Conservation (phyloP, 2,888 invertebrate genomes). For the Megamerina dolium region DNA sequence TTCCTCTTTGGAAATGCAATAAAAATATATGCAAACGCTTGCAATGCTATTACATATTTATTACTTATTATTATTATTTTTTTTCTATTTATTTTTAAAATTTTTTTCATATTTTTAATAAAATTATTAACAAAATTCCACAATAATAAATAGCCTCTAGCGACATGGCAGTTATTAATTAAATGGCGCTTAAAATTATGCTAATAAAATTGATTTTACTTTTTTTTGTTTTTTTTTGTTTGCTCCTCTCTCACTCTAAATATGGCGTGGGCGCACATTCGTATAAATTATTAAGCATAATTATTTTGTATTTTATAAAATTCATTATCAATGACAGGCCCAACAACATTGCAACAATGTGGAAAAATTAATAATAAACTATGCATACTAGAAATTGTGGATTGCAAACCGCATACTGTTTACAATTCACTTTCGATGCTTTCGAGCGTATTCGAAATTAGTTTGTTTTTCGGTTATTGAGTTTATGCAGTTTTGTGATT, state of each 20-base stretch:
- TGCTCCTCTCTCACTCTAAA: too few species aligned
- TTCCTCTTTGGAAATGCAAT: constrained; percentile 5
- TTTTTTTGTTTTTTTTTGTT: too few species aligned
- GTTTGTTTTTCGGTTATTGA: too few species aligned
- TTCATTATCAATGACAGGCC: constrained; percentile 14
- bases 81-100: neutral
- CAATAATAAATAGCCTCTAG: neutral
- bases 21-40: constrained; percentile 5
- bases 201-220: too few species aligned
- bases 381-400: neutral
- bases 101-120: neutral
- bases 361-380: constrained; percentile 15
- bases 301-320: constrained; percentile 15
- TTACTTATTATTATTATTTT: neutral
- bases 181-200: constrained; percentile 15
- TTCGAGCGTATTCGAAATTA: constrained; percentile 5
- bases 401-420: too few species aligned
- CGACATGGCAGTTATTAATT: constrained; percentile 1
- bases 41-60: too few species aligned
- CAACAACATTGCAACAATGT: constrained; percentile 10
- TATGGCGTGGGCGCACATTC: too few species aligned
- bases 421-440: constrained; percentile 2
- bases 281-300: too few species aligned
- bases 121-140: neutral
- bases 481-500: too few species aligned